Base-by-base conservation (phyloP, 2,888 invertebrate genomes). In the Agapostemon virescens region DNA sequence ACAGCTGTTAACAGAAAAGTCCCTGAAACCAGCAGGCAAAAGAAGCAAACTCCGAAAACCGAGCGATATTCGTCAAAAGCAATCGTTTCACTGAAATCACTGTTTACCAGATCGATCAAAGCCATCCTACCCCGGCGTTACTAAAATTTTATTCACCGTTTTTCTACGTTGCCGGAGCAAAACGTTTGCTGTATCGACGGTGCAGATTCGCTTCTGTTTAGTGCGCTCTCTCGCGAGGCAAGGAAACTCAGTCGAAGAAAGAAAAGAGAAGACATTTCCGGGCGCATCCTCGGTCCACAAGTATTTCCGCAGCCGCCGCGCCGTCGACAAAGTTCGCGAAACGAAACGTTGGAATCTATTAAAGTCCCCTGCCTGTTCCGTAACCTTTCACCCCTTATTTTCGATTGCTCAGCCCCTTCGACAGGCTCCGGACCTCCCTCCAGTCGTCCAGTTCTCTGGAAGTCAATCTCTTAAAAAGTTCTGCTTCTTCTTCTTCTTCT, bases 401-500 rank as follows among this genome's bases (percentile, higher is more conserved):
- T 86, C 87, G 87, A 89, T 88, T 86, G 85, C 86, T 82, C 84
- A 75, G 78, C 78, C 73, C 68, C 69, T 45, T 49, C 20, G 42
- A 61, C 68, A 15, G 7, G 63, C 13, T 30, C 30, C 69, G 58
- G 17, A 30, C 23, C 63, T 33, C 61, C 20, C 55, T 13, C 15
- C n/a, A 33, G 20, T 40, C 79, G 58, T 74, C 82, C 71, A 72
- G 73, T 64, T 71, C 77, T 70, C 69, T 84, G 80, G 74, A 83
- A 91, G 91, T 91, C 91, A 91, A 92, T 92, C 90, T 91, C 89
- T 91, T 88, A 87, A 90, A 89, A 92, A 91, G 90, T 91, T 91
- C 89, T 82, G 78, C 84, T 26, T 55, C 55, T 26, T 23, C 55
- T 55, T 55, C 64, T 38, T 64, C 38, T 63, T 63, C 63, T 63